These are phyloP conservation scores for Macropodus opercularis DNA, from an alignment of 2,797 vertebrate genomes.

Conservation along the genomic window DNA sequence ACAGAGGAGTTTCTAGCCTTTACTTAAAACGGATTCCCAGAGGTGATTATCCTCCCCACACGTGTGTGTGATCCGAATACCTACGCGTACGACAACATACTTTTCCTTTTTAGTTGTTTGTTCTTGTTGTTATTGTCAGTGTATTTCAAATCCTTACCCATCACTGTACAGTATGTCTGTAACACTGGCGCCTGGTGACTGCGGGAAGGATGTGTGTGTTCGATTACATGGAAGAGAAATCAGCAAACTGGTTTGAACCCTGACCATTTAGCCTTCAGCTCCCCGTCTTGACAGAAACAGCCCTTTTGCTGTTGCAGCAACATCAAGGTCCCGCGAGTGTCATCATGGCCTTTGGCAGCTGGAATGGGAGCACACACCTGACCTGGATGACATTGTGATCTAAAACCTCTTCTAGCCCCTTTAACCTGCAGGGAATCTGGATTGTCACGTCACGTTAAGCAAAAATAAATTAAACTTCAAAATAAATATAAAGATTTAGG, in stretches of 20 bases:
- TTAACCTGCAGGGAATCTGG: constrained; percentile 9
- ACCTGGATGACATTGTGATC: background rate
- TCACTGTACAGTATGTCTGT: constrained; percentile 9
- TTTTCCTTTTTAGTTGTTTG: background rate
- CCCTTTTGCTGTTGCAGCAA: constrained; percentile 33
- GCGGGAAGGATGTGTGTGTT: background rate
- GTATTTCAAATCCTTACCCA: background rate
- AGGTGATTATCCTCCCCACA: constrained; percentile 20
- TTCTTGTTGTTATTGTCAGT: background rate
- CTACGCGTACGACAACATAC: background rate
- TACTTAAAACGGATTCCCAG: constrained; percentile 23
- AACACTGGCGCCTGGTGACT: background rate
- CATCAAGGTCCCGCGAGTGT: constrained; percentile 26
- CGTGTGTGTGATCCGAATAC: constrained; percentile 33
- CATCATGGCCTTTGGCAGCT: constrained; percentile 33
- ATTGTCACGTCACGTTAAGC: constrained; percentile 1
- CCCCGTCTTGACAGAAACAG: constrained; percentile 31
- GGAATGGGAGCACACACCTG: constrained; percentile 1
- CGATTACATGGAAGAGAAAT: constrained; percentile 22
- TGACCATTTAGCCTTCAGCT: constrained; percentile 46
- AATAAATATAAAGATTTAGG: background rate
- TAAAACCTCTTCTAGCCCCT: constrained; percentile 4
- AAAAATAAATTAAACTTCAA: background rate
- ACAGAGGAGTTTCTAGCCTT: constrained; percentile 31
- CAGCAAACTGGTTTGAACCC: constrained; percentile 28